These are phyloP conservation scores for Clepsis dumicolana DNA, from an alignment of 2,888 invertebrate species.

Conservation along the genomic window DNA sequence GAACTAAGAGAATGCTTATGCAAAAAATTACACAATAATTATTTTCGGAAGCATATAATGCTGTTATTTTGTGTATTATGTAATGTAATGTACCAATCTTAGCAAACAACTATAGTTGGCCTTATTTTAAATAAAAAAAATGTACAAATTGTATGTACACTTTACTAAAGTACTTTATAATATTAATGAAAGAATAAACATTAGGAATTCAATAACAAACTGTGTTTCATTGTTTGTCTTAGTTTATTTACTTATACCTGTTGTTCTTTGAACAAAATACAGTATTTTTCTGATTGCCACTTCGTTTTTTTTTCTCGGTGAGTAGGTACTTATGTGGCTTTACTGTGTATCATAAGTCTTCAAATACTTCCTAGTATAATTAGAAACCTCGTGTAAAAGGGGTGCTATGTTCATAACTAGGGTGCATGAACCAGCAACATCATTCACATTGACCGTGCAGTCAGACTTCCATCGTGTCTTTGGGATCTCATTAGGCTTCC, in stretches of 20 bases:
- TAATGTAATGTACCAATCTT: constrained; percentile 58
- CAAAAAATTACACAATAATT: constrained; percentile 21
- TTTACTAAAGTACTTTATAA: constrained; percentile 71
- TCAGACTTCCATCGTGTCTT: constrained; percentile 55
- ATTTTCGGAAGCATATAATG: constrained; percentile 70
- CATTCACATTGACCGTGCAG: constrained; percentile 60
- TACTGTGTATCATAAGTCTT: constrained; percentile 49
- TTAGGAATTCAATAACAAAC: constrained; percentile 69
- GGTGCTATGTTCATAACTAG: constrained; percentile 62
- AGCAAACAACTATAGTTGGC: constrained; percentile 75
- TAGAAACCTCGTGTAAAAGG: constrained; percentile 53
- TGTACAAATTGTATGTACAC: constrained; percentile 83
- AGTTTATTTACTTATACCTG: background rate
- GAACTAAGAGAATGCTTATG: background rate
- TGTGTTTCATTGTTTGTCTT: constrained; percentile 29
- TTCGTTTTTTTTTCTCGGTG: too few relatives aligned
- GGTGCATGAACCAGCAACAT: constrained; percentile 65
- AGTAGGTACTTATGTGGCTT: too few relatives aligned
- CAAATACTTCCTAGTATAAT: constrained; percentile 62
- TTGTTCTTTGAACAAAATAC: background rate
- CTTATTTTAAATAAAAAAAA: constrained; percentile 61
- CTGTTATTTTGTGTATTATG: constrained; percentile 58
- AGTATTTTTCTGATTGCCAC: background rate
- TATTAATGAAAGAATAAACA: constrained; percentile 81
- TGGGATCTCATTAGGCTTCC: constrained; percentile 47